Evolutionary conservation across 2,888 invertebrate species (phyloP).

Genomic region (Dicyrtoma fusca): DNA sequence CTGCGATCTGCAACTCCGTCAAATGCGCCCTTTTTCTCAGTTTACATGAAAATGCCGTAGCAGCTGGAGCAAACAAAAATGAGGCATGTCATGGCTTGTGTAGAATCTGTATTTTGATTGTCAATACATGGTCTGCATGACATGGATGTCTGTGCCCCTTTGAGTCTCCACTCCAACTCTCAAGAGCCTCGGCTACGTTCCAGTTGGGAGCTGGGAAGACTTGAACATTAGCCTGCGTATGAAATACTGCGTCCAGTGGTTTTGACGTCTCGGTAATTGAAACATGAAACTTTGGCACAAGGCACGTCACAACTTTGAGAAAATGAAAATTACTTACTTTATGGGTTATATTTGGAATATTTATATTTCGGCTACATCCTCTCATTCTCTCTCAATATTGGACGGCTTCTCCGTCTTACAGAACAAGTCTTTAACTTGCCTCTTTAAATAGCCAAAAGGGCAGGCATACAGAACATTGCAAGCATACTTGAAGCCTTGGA

Average conservation of each 20-base stretch:
- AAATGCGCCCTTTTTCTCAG: no score
- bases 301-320: conserved; percentile 8
- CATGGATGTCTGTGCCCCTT: no score
- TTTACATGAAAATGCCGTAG: background rate
- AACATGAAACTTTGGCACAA: conserved; percentile 22
- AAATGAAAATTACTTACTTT: conserved; percentile 20
- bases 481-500: background rate
- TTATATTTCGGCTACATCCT: background rate
- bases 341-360: conserved; percentile 3
- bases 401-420: background rate
- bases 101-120: conserved; percentile 16
- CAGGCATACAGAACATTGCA: background rate
- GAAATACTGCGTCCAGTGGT: conserved; percentile 7
- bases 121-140: background rate
- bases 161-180: no score
- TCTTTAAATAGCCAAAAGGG: background rate
- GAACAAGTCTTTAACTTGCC: no score
- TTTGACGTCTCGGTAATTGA: conserved; percentile 27
- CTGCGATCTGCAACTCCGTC: no score
- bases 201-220: no score
- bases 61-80: conserved; percentile 23
- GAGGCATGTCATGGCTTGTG: conserved; percentile 10
- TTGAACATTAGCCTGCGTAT: no score
- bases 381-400: background rate
- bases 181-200: no score